Percentiles rank a stretch among this genome's conserved stretches.
Evolutionary conservation across 2,113 vertebrate genomes (phyloP).

Genomic region (Muntiacus reevesi): DNA sequence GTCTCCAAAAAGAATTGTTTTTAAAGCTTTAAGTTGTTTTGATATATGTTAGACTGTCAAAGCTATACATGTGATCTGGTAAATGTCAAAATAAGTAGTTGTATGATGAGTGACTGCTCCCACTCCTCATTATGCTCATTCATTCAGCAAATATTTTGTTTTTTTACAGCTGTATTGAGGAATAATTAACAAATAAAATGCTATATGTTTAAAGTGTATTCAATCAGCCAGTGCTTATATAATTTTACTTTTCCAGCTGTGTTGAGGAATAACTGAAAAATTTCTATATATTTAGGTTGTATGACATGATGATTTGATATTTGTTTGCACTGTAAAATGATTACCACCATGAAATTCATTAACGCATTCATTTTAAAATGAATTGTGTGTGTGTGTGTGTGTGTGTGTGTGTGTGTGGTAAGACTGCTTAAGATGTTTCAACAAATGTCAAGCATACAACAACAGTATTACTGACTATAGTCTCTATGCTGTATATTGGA

Average conservation of each 20-base stretch:
- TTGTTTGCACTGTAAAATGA: not conserved
- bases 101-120: not conserved
- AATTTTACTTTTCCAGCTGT: not conserved
- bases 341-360: not conserved
- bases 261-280: not conserved
- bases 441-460: not conserved
- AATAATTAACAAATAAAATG: not conserved
- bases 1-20: slow-evolving; percentile 33
- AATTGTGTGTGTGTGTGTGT: not conserved
- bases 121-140: not conserved
- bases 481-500: not conserved
- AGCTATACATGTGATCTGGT: not conserved
- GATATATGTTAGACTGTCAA: slow-evolving; percentile 7
- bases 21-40: slow-evolving; percentile 50
- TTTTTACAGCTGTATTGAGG: not conserved
- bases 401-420: not conserved
- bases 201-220: not conserved
- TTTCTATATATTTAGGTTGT: not conserved
- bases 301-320: not conserved
- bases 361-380: not conserved
- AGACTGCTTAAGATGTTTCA: not conserved
- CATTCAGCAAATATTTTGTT: not conserved
- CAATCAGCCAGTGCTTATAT: not conserved
- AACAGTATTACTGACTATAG: not conserved
- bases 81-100: not conserved